Evolutionary conservation across 1,140 invertebrate species (phyloP).

Genomic region (Drosophila sucinea): DNA sequence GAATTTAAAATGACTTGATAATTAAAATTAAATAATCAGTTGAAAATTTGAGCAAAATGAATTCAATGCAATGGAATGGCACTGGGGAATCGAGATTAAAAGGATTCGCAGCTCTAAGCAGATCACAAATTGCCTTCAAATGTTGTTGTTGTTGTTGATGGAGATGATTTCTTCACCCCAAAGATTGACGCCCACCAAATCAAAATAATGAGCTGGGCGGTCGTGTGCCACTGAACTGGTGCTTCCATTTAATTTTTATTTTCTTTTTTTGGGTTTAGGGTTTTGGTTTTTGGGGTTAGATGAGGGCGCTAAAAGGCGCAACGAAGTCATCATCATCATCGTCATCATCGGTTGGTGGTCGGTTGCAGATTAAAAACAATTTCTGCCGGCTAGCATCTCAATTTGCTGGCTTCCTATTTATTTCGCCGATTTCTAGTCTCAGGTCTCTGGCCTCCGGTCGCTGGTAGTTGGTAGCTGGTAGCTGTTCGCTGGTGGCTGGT

Average conservation of each 20-base stretch:
- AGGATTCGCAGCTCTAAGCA: not conserved
- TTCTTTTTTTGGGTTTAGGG: not conserved
- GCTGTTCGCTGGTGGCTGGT: constrained; percentile 42
- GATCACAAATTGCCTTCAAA: constrained; percentile 10
- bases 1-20: no score
- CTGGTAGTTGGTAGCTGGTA: not conserved
- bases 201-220: constrained; percentile 58
- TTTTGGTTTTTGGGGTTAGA: constrained; percentile 8
- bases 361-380: constrained; percentile 74
- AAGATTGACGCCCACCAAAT: constrained; percentile 34
- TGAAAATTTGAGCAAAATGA: not conserved
- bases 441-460: not conserved
- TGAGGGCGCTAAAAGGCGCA: constrained; percentile 64
- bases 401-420: constrained; percentile 72
- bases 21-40: no score
- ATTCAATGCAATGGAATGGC: not conserved
- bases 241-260: constrained; percentile 13
- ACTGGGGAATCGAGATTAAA: not conserved
- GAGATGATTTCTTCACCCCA: not conserved
- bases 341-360: not conserved
- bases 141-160: not conserved
- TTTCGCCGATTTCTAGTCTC: constrained; percentile 15
- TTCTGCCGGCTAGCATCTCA: constrained; percentile 69
- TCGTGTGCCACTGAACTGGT: constrained; percentile 34
- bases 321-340: constrained; percentile 42